Evolutionary conservation across 2,113 vertebrate genomes (phyloP), one percentile per base, ranked within the genome.

Genomic region (Pycnonotus jocosus): DNA sequence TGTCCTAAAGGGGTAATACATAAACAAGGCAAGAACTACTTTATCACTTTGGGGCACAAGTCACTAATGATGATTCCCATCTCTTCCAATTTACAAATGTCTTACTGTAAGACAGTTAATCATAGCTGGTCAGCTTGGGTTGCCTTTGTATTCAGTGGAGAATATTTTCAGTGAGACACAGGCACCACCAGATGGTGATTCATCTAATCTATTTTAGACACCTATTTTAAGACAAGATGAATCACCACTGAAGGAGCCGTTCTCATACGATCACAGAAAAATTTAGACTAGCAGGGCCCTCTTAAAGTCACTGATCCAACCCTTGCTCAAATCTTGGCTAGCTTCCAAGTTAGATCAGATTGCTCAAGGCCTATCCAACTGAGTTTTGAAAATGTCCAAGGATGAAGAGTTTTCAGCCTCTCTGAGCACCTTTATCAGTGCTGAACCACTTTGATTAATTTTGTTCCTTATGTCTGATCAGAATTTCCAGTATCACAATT

Each of bases 151-250:
- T 88, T 93, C 79, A 17, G 40, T 72, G 66, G 78, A 93, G 87
- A 79, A 69, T 82, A 72, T 92, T 80, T 94, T 90, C 82, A 81
- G 90, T 57, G 71, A 95, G 94, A 78, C 66, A 69, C 42, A 95
- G 95, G 90, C 88, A 94, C 88, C 44, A 92, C 88, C 94, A 95
- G 91, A 97, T 96, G 82, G 82, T 97, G 95, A 97, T 94, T 97
- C 96, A 96, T 96, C 95, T 93, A 83, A 94, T 94, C 95, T 97
- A 93, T 97, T 97, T 97, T 94, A 90, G 92, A 95, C 68, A 90
- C 95, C 94, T 97, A 96, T 97, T 97, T 97, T 97, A 96, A 94
- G 96, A 92, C 47, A 86, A 93, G 94, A 96, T 97, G 96, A 97
- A 95, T 97, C 96, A 97, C 44, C 88, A 42, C 54, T 66, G 54